A percentile compares a stretch with the other conserved stretches of the same genome.
Evolutionary conservation across 1,140 invertebrate genomes (phyloP).

Genomic region (Geopemphigus sp.): DNA sequence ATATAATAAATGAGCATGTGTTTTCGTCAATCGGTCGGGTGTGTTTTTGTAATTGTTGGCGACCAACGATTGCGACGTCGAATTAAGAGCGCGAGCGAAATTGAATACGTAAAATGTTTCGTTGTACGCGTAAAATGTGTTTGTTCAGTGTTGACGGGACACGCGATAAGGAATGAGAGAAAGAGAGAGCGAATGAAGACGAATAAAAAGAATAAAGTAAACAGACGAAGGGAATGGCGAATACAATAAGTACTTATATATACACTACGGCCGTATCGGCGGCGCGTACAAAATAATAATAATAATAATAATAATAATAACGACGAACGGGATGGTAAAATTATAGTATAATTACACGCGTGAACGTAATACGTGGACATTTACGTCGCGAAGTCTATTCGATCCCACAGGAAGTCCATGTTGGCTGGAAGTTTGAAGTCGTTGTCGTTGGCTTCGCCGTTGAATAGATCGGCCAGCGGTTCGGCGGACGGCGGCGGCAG

Average conservation of each 20-base stretch:
- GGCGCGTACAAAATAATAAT: too few species aligned
- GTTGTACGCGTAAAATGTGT: background rate
- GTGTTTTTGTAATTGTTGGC: too few species aligned
- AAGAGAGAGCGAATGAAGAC: background rate
- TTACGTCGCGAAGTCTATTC: constrained; percentile 66
- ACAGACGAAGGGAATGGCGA: constrained; percentile 16
- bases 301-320: too few species aligned
- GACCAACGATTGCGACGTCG: background rate
- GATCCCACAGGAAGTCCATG: constrained; percentile 60
- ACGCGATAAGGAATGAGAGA: too few species aligned
- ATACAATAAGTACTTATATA: background rate
- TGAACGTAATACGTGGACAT: background rate
- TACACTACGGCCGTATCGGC: background rate
- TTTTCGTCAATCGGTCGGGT: too few species aligned
- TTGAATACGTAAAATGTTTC: background rate
- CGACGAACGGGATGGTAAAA: too few species aligned
- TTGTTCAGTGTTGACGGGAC: background rate
- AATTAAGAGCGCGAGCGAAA: background rate
- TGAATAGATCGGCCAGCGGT: constrained; percentile 62
- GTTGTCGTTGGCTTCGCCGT: constrained; percentile 62
- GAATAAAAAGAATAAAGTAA: background rate
- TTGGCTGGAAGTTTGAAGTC: constrained; percentile 61
- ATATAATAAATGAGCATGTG: constrained; percentile 22
- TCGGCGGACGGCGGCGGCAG: constrained; percentile 53
- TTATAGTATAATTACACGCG: background rate